Conservation (phyloP, 1,140 invertebrate species). For the Hirudo medicinalis region DNA sequence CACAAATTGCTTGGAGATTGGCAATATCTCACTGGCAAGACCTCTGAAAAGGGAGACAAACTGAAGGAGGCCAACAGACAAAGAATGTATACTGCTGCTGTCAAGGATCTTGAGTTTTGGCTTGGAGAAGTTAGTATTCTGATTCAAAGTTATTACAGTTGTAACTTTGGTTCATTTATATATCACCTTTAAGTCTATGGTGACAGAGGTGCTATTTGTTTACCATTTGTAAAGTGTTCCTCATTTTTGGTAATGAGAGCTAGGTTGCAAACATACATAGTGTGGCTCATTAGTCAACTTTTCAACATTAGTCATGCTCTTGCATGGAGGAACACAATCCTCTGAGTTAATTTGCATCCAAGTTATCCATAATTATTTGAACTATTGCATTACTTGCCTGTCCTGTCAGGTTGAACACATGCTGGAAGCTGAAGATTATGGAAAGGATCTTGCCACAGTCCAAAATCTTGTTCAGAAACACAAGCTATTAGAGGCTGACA, state of each 20-base stretch:
- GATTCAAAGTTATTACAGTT: no score
- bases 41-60: constrained; percentile 90
- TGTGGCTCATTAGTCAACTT: no score
- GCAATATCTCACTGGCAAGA: constrained; percentile 94
- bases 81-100: constrained; percentile 93
- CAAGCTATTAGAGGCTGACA: constrained; percentile 91
- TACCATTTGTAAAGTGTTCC: no score
- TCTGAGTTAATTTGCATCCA: no score
- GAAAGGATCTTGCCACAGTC: constrained; percentile 95
- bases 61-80: constrained; percentile 98
- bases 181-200: no score
- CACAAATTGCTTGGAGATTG: constrained; percentile 94
- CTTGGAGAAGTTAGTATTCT: constrained; percentile 67
- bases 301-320: no score
- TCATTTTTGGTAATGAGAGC: no score
- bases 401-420: constrained; percentile 61
- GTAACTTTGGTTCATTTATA: no score
- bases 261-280: no score
- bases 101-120: constrained; percentile 99
- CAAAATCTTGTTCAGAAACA: constrained; percentile 99
- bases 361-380: background rate
- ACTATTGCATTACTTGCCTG: background rate
- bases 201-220: no score
- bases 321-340: no score
- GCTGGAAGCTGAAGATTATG: constrained; percentile 87